phyloP scores from a whole-genome alignment of 2,113 vertebrate genomes.

The Syrrhaptes paradoxus region DNA sequence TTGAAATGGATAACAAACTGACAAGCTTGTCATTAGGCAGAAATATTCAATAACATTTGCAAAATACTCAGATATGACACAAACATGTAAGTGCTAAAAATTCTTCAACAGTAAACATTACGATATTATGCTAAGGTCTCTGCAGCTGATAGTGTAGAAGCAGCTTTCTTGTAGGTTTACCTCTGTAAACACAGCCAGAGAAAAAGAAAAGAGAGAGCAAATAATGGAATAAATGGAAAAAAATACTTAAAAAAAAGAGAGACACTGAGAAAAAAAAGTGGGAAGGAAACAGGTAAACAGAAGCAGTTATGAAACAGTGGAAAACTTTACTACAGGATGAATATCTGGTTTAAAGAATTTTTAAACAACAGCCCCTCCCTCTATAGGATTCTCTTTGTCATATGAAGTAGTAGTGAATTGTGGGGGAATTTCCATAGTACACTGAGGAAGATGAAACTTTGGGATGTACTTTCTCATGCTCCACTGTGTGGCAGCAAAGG shows the following conservation, averaged over 20 bases:
- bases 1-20: neutral
- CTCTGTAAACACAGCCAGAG: neutral
- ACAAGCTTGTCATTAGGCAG: neutral
- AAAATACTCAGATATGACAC: neutral
- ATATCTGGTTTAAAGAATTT: too few relatives aligned
- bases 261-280: neutral
- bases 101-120: neutral
- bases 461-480: neutral
- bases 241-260: neutral
- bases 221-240: neutral
- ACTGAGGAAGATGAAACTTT: neutral
- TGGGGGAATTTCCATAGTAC: neutral
- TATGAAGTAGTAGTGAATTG: neutral
- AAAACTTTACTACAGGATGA: neutral
- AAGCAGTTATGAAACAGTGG: neutral
- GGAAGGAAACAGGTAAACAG: neutral
- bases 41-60: neutral
- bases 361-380: neutral
- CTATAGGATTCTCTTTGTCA: neutral
- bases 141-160: neutral
- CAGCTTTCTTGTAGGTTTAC: neutral
- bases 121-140: neutral
- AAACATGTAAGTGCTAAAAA: neutral
- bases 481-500: slow-evolving; percentile 68
- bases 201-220: neutral